A percentile compares a stretch with the other conserved stretches of the same genome.
phyloP scores from a whole-genome alignment of 1,140 invertebrate species.

The Brachystomella parvula region DNA sequence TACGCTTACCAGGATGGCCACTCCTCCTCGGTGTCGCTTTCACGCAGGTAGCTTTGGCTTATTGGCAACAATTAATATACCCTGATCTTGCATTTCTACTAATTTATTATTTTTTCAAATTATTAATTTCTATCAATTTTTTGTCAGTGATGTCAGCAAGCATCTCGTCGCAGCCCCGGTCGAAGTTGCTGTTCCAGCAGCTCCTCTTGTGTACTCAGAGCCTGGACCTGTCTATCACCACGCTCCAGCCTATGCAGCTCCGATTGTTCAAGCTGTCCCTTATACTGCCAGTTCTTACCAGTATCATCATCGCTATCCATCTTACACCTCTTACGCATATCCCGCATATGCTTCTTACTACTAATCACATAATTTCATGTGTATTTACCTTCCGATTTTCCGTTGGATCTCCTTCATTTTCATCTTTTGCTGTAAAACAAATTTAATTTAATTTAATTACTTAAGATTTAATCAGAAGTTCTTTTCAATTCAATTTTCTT shows the following conservation, averaged over 20 bases:
- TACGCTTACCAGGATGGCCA: conserved; percentile 36
- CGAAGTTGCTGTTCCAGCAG: conserved; percentile 8
- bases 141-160: conserved; percentile 31
- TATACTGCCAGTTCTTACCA: not conserved
- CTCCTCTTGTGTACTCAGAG: conserved; percentile 18
- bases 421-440: no score
- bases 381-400: not conserved
- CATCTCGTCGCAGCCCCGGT: conserved; percentile 22
- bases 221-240: not conserved
- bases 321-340: not conserved
- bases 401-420: no score
- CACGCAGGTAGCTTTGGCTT: conserved; percentile 17
- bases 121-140: not conserved
- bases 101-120: not conserved
- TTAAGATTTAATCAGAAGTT: no score
- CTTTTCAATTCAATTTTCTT: not conserved
- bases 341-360: not conserved
- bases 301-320: not conserved
- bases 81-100: not conserved
- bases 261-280: not conserved
- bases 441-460: no score
- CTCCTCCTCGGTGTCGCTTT: conserved; percentile 31
- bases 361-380: not conserved
- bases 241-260: not conserved
- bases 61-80: no score